These are phyloP conservation scores for Philhelius pedissequus DNA, from an alignment of 2,888 invertebrate genomes.

Conservation along the genomic window DNA sequence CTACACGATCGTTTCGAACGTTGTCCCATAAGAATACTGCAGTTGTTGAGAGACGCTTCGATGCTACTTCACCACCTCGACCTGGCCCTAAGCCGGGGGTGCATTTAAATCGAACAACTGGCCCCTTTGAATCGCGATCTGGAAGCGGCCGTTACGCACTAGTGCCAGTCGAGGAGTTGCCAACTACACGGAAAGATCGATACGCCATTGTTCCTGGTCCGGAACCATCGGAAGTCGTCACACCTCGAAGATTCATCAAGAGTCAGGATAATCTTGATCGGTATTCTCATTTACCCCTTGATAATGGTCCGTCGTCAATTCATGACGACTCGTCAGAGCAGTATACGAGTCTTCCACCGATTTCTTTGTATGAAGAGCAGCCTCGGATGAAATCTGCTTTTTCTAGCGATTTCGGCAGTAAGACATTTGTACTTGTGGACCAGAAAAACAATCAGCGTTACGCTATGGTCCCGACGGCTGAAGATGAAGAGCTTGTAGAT, in stretches of 20 bases:
- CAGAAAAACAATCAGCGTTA: constrained; percentile 81
- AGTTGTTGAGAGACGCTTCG: constrained; percentile 69
- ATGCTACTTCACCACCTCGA: constrained; percentile 59
- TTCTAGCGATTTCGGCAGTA: constrained; percentile 79
- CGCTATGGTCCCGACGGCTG: constrained; percentile 84
- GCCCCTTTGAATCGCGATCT: constrained; percentile 70
- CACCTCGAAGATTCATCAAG: constrained; percentile 77
- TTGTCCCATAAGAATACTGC: constrained; percentile 61
- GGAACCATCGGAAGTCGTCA: constrained; percentile 70
- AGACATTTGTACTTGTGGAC: constrained; percentile 80
- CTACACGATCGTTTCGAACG: constrained; percentile 76
- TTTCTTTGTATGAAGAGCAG: constrained; percentile 65
- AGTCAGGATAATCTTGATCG: constrained; percentile 77
- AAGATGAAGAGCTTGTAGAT: constrained; percentile 80
- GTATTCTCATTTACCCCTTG: constrained; percentile 70
- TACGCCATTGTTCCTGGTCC: constrained; percentile 77
- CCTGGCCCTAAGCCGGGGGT: constrained; percentile 50
- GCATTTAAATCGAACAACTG: constrained; percentile 64
- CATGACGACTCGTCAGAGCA: constrained; percentile 75
- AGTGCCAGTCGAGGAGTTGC: constrained; percentile 80
- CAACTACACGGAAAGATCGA: constrained; percentile 70
- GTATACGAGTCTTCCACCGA: constrained; percentile 76
- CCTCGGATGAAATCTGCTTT: constrained; percentile 77
- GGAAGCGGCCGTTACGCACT: constrained; percentile 80
- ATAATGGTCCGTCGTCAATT: constrained; percentile 74